These are phyloP conservation scores for Lithosia quadra DNA, from an alignment of 2,888 invertebrate species.

Conservation along the genomic window DNA sequence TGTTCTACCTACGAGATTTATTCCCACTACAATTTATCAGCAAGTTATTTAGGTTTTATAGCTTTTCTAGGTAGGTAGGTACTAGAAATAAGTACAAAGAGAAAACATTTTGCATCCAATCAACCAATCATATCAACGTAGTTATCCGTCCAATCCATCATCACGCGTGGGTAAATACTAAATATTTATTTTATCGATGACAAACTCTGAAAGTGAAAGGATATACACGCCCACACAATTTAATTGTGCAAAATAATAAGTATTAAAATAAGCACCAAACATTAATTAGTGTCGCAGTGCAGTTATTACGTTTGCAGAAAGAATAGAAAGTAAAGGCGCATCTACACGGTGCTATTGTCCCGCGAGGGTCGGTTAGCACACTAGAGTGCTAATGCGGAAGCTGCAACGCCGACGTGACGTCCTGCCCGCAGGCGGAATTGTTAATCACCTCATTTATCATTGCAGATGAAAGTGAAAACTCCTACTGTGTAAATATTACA, in stretches of 20 bases:
- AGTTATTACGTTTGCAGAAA: slow-evolving; percentile 52
- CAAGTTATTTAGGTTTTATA: neutral
- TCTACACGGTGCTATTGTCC: slow-evolving; percentile 53
- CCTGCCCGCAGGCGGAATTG: slow-evolving; percentile 75
- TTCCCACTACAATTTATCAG: neutral
- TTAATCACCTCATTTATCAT: slow-evolving; percentile 76
- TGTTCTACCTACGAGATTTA: neutral
- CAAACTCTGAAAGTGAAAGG: slow-evolving; percentile 61
- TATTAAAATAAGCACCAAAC: slow-evolving; percentile 63
- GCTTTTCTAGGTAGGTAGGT: neutral
- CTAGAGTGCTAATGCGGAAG: slow-evolving; percentile 69
- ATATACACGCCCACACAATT: slow-evolving; percentile 55
- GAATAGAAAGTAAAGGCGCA: slow-evolving; percentile 66
- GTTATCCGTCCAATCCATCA: neutral
- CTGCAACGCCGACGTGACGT: slow-evolving; percentile 69
- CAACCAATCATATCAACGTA: neutral
- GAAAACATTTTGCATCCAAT: neutral
- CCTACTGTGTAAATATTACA: slow-evolving; percentile 61
- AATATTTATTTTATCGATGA: slow-evolving; percentile 26
- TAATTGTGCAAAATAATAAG: slow-evolving; percentile 58
- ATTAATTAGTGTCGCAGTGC: slow-evolving; percentile 61
- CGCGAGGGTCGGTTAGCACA: slow-evolving; percentile 55
- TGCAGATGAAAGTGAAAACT: slow-evolving; percentile 78
- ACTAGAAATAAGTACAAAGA: neutral
- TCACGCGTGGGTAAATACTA: neutral